Evolutionary conservation across 2,113 vertebrate genomes (phyloP), one percentile per base, ranked within the genome.

Genomic region (Corynorhinus townsendii): DNA sequence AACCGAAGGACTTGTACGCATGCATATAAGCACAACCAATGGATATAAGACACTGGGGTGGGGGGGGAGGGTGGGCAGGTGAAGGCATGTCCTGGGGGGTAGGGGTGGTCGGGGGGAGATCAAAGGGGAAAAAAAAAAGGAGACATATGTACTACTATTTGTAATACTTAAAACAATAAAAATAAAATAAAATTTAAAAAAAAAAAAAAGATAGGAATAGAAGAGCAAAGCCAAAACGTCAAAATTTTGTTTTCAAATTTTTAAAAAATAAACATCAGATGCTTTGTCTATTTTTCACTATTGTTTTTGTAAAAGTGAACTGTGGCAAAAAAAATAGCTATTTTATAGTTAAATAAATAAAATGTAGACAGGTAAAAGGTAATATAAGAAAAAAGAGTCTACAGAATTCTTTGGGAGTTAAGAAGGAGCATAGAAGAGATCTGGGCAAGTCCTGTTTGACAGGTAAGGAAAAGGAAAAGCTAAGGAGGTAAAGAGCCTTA

Each of bases 331-430:
- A 89, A 83, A 76, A 75, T 80, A 80, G 20, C 52, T 56, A 54
- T 90, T 94, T 90, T 81, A 85, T 43, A 83, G 75, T 86, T 89
- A 75, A 93, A 56, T 72, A 72, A 83, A 82, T 19, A 85, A 71
- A 79, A 64, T 79, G 2, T 43, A 85, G 66, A 94, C 88, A 93
- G 77, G 40, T 68, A 26, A 84, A 90, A 90, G 49, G 77, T 93
- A 72, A 89, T 45, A 38, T 71, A 80, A 79, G 22, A 24, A 90
- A 66, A 93, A 71, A 9, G n/a, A n/a, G 7, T 62, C 33, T 68
- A 28, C 40, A 94, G 28, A 77, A 86, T 90, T 80, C 17, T 68
- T 45, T 47, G 49, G 71, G 71, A 43, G 19, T 80, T 91, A 89
- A 68, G 69, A 82, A 82, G 20, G 9, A 43, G 4, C n/a, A 82